These are phyloP conservation scores for Hormiphora californensis DNA, from an alignment of 37 sponge, comb jelly and placozoan genomes.

Conservation along the genomic window DNA sequence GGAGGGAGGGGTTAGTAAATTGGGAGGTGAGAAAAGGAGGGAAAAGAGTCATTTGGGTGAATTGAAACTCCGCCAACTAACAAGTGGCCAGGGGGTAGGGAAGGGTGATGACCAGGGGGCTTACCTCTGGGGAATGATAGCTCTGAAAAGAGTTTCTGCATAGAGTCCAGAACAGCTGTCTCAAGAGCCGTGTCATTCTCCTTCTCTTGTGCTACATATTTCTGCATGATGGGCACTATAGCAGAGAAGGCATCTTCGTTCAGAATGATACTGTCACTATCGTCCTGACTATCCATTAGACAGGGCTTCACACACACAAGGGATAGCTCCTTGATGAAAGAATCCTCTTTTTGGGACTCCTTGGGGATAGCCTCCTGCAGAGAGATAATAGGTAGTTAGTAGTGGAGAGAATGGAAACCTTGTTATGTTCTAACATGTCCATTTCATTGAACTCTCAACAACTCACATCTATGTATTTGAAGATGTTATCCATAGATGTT, in stretches of 20 bases:
- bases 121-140: neutral
- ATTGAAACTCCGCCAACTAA: no score
- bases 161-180: no score
- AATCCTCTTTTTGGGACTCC: neutral
- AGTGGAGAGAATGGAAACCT: neutral
- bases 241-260: neutral
- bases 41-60: neutral
- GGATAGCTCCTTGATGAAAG: slow-evolving; percentile 40
- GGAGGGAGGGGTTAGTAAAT: neutral
- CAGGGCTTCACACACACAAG: neutral
- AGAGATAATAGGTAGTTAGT: neutral
- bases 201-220: neutral
- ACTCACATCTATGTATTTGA: slow-evolving; percentile 44
- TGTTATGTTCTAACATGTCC: neutral
- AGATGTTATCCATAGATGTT: neutral
- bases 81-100: no score
- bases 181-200: slow-evolving; percentile 33
- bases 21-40: neutral
- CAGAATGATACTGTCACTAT: no score
- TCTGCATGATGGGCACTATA: slow-evolving; percentile 12
- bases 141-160: neutral
- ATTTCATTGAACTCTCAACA: neutral
- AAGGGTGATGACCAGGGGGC: neutral
- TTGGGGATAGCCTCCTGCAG: neutral
- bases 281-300: no score